Percentiles rank a stretch among this genome's conserved stretches.
These are phyloP conservation scores for Ophion obscuratus DNA, from an alignment of 2,888 invertebrate species.

Conservation along the genomic window DNA sequence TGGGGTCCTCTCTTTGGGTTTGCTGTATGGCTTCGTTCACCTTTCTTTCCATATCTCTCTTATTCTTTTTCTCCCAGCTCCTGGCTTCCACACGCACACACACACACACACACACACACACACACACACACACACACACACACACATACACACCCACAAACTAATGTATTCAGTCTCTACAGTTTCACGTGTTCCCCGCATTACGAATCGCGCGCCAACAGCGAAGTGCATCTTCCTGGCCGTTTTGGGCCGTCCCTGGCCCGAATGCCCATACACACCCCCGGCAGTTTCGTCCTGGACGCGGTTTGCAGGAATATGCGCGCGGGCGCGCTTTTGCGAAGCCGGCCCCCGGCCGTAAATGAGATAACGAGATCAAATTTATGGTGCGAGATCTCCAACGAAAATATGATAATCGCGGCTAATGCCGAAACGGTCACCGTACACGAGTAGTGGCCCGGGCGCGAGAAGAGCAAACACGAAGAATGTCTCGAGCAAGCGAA, in stretches of 20 bases:
- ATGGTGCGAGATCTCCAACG: slow-evolving; percentile 82
- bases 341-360: slow-evolving; percentile 76
- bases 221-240: slow-evolving; percentile 44
- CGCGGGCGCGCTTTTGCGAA: slow-evolving; percentile 36
- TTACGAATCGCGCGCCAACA: slow-evolving; percentile 6
- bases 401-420: slow-evolving; percentile 83
- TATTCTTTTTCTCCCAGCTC: slow-evolving; percentile 46
- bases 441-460: slow-evolving; percentile 23
- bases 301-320: slow-evolving; percentile 69
- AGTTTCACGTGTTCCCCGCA: slow-evolving; percentile 54
- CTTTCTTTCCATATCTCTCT: slow-evolving; percentile 60
- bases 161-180: slow-evolving; percentile 8
- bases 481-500: neutral
- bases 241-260: slow-evolving; percentile 23
- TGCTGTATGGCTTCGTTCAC: slow-evolving; percentile 69
- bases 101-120: slow-evolving; percentile 1
- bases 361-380: slow-evolving; percentile 84
- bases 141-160: neutral
- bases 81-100: slow-evolving; percentile 24
- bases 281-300: slow-evolving; percentile 61
- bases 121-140: slow-evolving; percentile 19
- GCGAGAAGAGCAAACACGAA: slow-evolving; percentile 54
- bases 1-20: slow-evolving; percentile 62
- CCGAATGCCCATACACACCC: slow-evolving; percentile 20
- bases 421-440: slow-evolving; percentile 78